Evolutionary conservation across 2,797 vertebrate genomes (phyloP).

Genomic region (Chiroxiphia lanceolata): DNA sequence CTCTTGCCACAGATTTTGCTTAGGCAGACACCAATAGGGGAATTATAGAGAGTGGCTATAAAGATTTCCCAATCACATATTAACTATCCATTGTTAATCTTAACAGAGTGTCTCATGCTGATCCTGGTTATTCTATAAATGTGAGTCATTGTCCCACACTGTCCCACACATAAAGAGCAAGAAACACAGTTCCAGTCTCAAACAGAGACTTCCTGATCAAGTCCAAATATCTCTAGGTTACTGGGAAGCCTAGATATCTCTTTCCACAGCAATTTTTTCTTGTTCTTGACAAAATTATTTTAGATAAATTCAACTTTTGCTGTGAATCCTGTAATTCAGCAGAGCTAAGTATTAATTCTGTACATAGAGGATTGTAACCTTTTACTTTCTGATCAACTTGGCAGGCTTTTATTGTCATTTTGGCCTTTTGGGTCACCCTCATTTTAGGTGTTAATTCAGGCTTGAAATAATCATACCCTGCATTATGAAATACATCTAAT

Average conservation of each 20-base stretch:
- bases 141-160: not conserved
- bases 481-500: not conserved
- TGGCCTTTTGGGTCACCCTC: not conserved
- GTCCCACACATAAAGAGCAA: not conserved
- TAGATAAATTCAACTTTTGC: not conserved
- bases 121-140: not conserved
- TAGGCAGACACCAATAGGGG: not conserved
- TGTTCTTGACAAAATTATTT: not conserved
- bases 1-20: not conserved
- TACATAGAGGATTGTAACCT: not conserved
- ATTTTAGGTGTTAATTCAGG: not conserved
- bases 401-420: not conserved
- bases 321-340: not conserved
- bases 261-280: not conserved
- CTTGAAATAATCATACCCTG: not conserved
- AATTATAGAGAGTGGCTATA: not conserved
- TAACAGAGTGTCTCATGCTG: not conserved
- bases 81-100: not conserved
- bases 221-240: not conserved
- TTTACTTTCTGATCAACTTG: not conserved
- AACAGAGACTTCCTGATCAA: not conserved
- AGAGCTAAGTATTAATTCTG: not conserved
- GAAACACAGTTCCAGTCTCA: not conserved
- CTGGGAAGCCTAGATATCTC: not conserved
- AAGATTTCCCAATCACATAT: not conserved